Evolutionary conservation across 2,113 vertebrate species (phyloP).

Genomic region (Corvus cornix): DNA sequence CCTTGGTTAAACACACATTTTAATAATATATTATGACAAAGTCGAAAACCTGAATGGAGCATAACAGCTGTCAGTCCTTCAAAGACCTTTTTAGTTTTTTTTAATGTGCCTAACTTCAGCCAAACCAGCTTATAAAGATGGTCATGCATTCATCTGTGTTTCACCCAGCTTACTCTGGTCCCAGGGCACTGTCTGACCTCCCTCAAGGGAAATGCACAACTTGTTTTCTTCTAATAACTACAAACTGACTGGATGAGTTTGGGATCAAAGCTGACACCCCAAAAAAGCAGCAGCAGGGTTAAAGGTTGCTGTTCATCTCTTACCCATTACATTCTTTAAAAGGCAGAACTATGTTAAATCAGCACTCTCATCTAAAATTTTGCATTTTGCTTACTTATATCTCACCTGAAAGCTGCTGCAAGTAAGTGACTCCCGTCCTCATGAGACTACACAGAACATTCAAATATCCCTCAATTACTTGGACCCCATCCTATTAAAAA

Average conservation of each 20-base stretch:
- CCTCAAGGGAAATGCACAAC: neutral
- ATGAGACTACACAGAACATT: neutral
- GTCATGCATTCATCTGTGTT: neutral
- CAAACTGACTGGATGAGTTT: neutral
- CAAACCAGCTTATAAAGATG: neutral
- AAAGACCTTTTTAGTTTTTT: neutral
- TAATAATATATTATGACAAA: neutral
- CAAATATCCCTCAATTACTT: neutral
- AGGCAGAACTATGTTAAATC: neutral
- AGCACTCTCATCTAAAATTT: neutral
- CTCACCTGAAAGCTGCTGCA: neutral
- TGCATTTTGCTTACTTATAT: neutral
- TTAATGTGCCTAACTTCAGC: neutral
- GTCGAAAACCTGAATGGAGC: neutral
- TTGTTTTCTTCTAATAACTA: neutral
- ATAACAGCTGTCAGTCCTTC: neutral
- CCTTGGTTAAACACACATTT: neutral
- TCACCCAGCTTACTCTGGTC: neutral
- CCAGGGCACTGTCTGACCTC: neutral
- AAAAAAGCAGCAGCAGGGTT: neutral
- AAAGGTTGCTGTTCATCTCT: neutral
- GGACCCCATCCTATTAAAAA: slow-evolving; percentile 23
- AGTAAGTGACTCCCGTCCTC: neutral
- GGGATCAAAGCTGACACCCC: neutral
- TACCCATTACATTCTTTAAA: neutral